Conservation (phyloP, 2,113 vertebrate species). For the Amazona guildingii region DNA sequence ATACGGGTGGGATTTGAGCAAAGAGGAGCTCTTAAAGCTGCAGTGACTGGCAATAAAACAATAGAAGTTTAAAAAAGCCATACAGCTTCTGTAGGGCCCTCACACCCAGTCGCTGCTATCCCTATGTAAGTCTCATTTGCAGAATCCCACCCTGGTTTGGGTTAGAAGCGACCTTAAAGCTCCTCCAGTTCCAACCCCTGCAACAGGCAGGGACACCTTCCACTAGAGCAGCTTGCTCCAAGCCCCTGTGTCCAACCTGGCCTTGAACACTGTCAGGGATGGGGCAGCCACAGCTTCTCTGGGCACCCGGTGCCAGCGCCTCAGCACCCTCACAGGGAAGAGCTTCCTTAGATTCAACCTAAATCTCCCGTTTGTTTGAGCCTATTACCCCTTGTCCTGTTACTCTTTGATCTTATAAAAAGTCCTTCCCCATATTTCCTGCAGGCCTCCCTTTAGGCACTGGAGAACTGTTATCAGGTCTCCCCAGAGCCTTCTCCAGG, state of each 20-base stretch:
- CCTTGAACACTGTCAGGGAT: background rate
- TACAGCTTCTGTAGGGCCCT: background rate
- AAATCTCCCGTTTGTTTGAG: background rate
- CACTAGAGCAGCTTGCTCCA: background rate
- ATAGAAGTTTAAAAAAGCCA: background rate
- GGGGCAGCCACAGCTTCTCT: background rate
- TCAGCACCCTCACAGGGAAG: background rate
- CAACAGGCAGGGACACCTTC: background rate
- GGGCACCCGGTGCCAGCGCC: background rate
- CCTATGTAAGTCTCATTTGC: rapidly evolving
- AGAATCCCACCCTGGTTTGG: background rate
- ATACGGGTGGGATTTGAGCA: background rate
- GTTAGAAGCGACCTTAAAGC: background rate
- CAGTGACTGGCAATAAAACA: background rate
- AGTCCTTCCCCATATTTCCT: background rate
- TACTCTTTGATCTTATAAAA: background rate
- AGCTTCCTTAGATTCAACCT: background rate
- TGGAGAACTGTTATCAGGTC: background rate
- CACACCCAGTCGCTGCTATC: background rate
- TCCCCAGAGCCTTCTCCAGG: background rate
- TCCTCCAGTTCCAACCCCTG: background rate
- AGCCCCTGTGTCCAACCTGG: background rate
- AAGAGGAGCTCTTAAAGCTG: background rate
- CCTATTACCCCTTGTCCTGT: background rate
- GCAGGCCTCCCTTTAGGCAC: background rate